These are phyloP conservation scores for Mormyrops boulengeri DNA, from an alignment of 2,797 vertebrate genomes.

Conservation along the genomic window DNA sequence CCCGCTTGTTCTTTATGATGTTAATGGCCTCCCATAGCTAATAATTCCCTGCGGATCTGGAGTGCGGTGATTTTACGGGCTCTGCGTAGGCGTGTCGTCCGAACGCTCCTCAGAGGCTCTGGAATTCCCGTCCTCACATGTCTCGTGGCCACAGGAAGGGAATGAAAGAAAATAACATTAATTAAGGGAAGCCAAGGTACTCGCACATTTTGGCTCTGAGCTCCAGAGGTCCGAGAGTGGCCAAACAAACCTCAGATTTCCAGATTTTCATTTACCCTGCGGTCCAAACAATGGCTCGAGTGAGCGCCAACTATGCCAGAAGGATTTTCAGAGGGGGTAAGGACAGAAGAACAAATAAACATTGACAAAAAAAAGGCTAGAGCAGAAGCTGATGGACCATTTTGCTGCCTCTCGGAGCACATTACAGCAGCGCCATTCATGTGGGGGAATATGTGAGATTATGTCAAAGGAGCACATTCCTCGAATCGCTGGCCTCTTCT, in stretches of 20 bases:
- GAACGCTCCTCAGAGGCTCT: conserved; percentile 8
- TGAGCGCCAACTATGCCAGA: not conserved
- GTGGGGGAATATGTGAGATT: conserved; percentile 26
- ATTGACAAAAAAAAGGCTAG: conserved; percentile 8
- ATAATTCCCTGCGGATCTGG: conserved; percentile 71
- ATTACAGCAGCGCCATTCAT: conserved; percentile 41
- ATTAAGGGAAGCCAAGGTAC: conserved; percentile 45
- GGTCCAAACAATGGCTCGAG: not conserved
- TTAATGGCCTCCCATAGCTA: conserved; percentile 71
- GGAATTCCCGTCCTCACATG: conserved; percentile 62
- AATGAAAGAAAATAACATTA: conserved; percentile 56
- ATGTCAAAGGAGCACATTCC: conserved; percentile 20
- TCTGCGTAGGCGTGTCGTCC: conserved; percentile 34
- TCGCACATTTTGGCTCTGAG: conserved; percentile 25
- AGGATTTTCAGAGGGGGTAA: not conserved
- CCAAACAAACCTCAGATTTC: conserved; percentile 23
- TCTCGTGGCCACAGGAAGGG: conserved; percentile 44
- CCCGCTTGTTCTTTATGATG: conserved; percentile 66
- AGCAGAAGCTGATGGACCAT: conserved; percentile 36
- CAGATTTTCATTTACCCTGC: not conserved
- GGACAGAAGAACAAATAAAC: not conserved
- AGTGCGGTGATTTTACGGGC: conserved; percentile 65
- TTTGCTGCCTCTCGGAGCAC: conserved; percentile 37
- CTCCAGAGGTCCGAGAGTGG: conserved; percentile 6
- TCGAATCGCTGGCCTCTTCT: not conserved